A percentile compares a stretch with the other conserved stretches of the same genome.
Evolutionary conservation across 2,113 vertebrate species (phyloP).

Genomic region (Gobio gobio): DNA sequence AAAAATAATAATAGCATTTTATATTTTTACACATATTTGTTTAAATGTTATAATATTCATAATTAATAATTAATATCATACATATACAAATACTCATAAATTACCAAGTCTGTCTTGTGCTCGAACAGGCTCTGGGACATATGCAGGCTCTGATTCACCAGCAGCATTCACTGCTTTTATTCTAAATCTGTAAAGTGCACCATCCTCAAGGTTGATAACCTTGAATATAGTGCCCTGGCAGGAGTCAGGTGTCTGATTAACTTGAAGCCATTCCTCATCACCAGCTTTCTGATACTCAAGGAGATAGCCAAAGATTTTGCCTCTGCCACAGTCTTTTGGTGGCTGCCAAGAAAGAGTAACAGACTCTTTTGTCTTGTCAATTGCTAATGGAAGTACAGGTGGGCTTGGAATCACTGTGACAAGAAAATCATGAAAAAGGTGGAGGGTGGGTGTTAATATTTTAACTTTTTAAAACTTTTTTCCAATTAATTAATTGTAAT

Average conservation of each 20-base stretch:
- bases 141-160: slow-evolving; percentile 90
- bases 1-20: slow-evolving; percentile 16
- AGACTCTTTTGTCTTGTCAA: slow-evolving; percentile 92
- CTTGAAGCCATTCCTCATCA: slow-evolving; percentile 91
- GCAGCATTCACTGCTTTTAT: slow-evolving; percentile 92
- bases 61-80: neutral
- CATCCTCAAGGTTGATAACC: slow-evolving; percentile 89
- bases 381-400: slow-evolving; percentile 84
- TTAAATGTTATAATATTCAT: neutral
- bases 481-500: neutral
- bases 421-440: neutral
- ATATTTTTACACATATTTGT: neutral
- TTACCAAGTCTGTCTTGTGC: slow-evolving; percentile 94
- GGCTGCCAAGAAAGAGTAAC: slow-evolving; percentile 91
- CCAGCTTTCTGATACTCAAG: slow-evolving; percentile 94
- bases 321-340: slow-evolving; percentile 88
- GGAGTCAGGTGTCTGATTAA: slow-evolving; percentile 93
- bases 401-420: slow-evolving; percentile 88
- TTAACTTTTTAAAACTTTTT: slow-evolving; percentile 27
- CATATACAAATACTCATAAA: slow-evolving; percentile 48
- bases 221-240: slow-evolving; percentile 93
- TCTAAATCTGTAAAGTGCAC: slow-evolving; percentile 89
- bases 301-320: slow-evolving; percentile 96
- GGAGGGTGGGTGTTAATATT: neutral
- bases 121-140: slow-evolving; percentile 86